A percentile compares a stretch with the other conserved stretches of the same genome.
Conservation (phyloP, 1,140 invertebrate species). For the Palaemon carinicauda region DNA sequence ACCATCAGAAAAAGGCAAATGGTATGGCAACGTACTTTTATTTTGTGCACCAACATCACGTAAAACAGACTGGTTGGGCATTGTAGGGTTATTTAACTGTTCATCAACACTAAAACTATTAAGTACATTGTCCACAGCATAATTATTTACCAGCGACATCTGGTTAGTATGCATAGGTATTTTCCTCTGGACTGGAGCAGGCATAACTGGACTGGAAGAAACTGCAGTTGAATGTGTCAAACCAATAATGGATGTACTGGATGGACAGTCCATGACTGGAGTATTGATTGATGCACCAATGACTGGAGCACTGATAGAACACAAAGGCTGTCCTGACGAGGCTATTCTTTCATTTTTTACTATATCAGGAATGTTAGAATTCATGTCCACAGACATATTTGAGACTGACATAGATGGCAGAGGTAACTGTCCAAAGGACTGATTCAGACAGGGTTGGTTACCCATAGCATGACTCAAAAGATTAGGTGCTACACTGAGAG, state of each 20-base stretch:
- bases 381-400: slow-evolving; percentile 4
- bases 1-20: background rate
- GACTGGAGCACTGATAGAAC: slow-evolving; percentile 23
- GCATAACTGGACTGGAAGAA: background rate
- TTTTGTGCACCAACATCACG: slow-evolving; percentile 18
- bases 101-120: slow-evolving; percentile 14
- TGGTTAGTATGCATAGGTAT: slow-evolving; percentile 11
- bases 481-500: slow-evolving; percentile 24
- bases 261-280: background rate
- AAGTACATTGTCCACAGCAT: slow-evolving; percentile 14
- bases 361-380: background rate
- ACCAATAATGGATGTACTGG: slow-evolving; percentile 31
- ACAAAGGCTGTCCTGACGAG: slow-evolving; percentile 17
- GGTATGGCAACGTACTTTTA: slow-evolving; percentile 29
- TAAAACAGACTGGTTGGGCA: slow-evolving; percentile 7
- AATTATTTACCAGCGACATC: background rate
- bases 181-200: slow-evolving; percentile 3
- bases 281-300: background rate
- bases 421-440: slow-evolving; percentile 34
- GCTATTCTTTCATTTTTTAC: background rate
- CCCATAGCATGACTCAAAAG: slow-evolving; percentile 20
- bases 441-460: slow-evolving; percentile 17
- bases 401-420: slow-evolving; percentile 38
- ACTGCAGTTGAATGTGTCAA: slow-evolving; percentile 10
- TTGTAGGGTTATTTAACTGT: background rate